Conservation (phyloP, 2,113 vertebrate species). For the Rhegmatorhina hoffmannsi region DNA sequence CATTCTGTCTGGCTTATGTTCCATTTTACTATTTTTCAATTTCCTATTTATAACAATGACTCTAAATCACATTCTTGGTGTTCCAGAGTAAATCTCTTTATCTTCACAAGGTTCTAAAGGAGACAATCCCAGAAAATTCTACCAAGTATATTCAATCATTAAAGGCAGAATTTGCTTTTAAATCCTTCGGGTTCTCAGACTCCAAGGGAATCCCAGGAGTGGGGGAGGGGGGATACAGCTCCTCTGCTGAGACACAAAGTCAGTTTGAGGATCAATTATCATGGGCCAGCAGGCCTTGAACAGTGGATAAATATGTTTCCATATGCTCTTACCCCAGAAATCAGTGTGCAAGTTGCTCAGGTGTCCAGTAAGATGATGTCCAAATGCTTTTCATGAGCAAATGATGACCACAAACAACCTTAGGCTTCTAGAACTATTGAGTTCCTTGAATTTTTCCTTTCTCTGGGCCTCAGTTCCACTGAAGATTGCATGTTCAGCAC, state of each 20-base stretch:
- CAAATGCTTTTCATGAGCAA: neutral
- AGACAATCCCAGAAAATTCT: neutral
- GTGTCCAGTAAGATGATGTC: neutral
- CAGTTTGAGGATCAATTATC: neutral
- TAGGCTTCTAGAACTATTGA: neutral
- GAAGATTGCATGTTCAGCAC: rapidly evolving
- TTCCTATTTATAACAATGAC: neutral
- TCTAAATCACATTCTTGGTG: neutral
- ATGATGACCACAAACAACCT: neutral
- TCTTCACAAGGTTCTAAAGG: neutral
- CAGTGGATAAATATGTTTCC: neutral
- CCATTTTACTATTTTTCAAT: neutral
- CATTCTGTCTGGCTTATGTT: neutral
- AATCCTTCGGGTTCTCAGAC: neutral
- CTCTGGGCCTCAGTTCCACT: neutral
- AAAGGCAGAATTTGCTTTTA: neutral
- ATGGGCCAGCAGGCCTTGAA: no score
- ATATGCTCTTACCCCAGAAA: neutral
- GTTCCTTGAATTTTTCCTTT: neutral
- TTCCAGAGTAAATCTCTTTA: neutral
- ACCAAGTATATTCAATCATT: neutral
- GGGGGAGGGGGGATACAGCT: no score
- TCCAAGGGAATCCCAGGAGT: neutral
- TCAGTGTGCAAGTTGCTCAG: neutral
- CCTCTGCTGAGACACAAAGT: neutral